Evolutionary conservation across 2,888 invertebrate species (phyloP).

Genomic region (Exocentrus adspersus): DNA sequence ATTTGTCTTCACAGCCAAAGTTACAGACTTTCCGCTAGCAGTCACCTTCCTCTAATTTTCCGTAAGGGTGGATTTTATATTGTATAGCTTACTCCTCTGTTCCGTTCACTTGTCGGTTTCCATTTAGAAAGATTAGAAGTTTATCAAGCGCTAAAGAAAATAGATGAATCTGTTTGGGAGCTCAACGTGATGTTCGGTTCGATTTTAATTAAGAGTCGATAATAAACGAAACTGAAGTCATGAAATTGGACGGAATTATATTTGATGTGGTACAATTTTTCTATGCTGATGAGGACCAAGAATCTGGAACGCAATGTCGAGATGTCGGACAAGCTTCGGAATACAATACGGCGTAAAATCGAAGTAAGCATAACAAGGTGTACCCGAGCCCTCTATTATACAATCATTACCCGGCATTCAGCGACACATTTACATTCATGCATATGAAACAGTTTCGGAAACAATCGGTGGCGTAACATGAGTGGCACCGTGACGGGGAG

Average conservation of each 20-base stretch:
- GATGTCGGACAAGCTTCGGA: slow-evolving; percentile 18
- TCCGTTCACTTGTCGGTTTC: slow-evolving; percentile 30
- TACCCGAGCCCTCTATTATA: slow-evolving; percentile 49
- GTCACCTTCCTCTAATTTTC: slow-evolving; percentile 9
- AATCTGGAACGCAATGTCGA: not conserved
- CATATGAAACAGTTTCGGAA: slow-evolving; percentile 58
- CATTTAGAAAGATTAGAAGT: slow-evolving; percentile 34
- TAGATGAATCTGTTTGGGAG: slow-evolving; percentile 45
- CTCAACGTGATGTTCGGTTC: slow-evolving; percentile 42
- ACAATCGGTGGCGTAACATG: slow-evolving; percentile 46
- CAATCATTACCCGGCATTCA: slow-evolving; percentile 53
- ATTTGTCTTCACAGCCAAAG: slow-evolving; percentile 12
- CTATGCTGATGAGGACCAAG: not conserved
- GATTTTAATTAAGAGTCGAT: slow-evolving; percentile 46
- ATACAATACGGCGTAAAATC: slow-evolving; percentile 27
- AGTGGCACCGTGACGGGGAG: slow-evolving; percentile 21
- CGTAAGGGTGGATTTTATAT: not conserved
- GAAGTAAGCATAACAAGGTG: slow-evolving; percentile 41
- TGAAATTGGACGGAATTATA: too few relatives aligned
- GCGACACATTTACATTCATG: slow-evolving; percentile 55
- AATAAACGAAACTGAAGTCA: slow-evolving; percentile 25
- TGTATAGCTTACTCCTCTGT: not conserved
- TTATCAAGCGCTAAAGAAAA: slow-evolving; percentile 44
- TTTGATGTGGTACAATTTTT: too few relatives aligned
- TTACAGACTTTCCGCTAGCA: slow-evolving; percentile 5